These are phyloP conservation scores for Danio albolineatus DNA, from an alignment of 2,797 vertebrate species.

Conservation along the genomic window DNA sequence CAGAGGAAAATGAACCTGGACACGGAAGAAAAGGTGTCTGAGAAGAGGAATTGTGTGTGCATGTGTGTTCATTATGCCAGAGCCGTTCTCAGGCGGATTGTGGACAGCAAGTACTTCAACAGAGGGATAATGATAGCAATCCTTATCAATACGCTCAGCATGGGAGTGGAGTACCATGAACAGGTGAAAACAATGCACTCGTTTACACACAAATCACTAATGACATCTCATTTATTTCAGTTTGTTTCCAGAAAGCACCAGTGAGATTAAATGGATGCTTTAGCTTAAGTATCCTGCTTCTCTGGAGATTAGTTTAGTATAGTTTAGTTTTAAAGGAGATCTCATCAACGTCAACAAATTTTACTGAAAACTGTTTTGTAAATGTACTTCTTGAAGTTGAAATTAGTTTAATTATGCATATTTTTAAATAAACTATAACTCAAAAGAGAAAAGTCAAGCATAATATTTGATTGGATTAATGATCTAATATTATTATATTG, in stretches of 20 bases:
- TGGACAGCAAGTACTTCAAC: conserved; percentile 97
- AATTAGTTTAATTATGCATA: background rate
- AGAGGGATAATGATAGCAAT: conserved; percentile 98
- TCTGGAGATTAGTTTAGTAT: background rate
- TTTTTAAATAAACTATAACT: background rate
- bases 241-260: background rate
- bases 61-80: conserved; percentile 43
- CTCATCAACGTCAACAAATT: background rate
- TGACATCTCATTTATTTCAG: background rate
- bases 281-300: background rate
- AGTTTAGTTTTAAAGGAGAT: background rate
- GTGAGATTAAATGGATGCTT: background rate
- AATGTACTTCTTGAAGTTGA: background rate
- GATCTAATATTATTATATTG: too few species aligned
- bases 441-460: background rate
- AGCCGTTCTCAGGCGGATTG: conserved; percentile 73
- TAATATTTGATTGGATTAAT: too few species aligned
- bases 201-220: background rate
- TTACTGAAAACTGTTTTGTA: background rate
- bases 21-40: background rate
- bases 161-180: conserved; percentile 96
- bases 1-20: conserved; percentile 40
- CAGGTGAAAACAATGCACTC: conserved; percentile 79
- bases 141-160: conserved; percentile 95
- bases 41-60: conserved; percentile 27